phyloP scores from a whole-genome alignment of 1,140 invertebrate genomes.

The Polypedilum pembai region DNA sequence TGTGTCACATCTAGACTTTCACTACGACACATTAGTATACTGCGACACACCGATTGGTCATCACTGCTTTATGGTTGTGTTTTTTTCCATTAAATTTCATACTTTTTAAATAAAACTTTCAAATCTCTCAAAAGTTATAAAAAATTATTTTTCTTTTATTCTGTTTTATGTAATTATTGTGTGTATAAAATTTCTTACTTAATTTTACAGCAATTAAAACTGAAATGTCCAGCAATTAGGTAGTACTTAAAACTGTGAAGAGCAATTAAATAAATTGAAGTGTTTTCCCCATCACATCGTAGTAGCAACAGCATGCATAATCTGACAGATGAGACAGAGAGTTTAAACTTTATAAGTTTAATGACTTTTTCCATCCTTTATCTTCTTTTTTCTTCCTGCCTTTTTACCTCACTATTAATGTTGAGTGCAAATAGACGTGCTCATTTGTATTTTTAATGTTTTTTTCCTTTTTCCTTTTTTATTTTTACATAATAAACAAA shows the following conservation, averaged over 20 bases:
- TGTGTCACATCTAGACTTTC: too few species aligned
- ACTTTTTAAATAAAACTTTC: too few species aligned
- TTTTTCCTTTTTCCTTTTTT: too few species aligned
- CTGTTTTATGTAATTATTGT: too few species aligned
- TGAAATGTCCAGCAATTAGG: conserved; percentile 4
- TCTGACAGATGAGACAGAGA: neutral
- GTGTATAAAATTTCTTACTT: neutral
- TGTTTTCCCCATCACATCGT: neutral
- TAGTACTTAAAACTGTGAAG: conserved; percentile 4
- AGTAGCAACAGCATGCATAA: neutral
- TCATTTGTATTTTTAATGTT: neutral
- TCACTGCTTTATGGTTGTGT: too few species aligned
- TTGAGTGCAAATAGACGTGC: neutral
- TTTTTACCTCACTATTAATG: neutral
- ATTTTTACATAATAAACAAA: neutral
- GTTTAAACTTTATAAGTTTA: neutral
- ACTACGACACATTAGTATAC: too few species aligned
- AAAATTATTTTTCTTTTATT: too few species aligned
- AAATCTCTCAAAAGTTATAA: too few species aligned
- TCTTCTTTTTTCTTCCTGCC: neutral
- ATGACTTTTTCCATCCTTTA: neutral
- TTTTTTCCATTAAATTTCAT: too few species aligned
- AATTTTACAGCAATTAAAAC: conserved; percentile 14
- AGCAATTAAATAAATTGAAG: conserved; percentile 8
- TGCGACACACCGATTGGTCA: too few species aligned